A percentile compares a stretch with the other conserved stretches of the same genome.
Conservation (phyloP, 2,888 invertebrate genomes). For the Tenthredo notha region DNA sequence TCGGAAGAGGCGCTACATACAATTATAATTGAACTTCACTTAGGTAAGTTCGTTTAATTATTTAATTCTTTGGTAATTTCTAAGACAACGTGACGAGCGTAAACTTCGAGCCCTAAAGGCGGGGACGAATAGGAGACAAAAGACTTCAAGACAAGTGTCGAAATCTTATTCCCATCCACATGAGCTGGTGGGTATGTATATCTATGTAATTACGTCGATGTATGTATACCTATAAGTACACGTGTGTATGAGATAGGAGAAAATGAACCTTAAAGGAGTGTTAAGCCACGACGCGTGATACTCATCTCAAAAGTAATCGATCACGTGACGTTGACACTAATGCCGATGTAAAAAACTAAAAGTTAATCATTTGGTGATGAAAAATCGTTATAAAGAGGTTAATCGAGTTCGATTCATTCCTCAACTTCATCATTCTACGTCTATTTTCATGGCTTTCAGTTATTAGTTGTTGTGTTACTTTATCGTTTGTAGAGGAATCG, state of each 20-base stretch:
- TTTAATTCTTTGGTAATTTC: slow-evolving; percentile 33
- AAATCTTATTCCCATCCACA: slow-evolving; percentile 31
- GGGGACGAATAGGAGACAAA: slow-evolving; percentile 14
- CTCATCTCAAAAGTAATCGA: slow-evolving; percentile 45
- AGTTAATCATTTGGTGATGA: slow-evolving; percentile 9
- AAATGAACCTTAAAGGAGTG: slow-evolving; percentile 25
- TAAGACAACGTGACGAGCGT: slow-evolving; percentile 42
- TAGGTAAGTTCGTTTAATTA: too few species aligned
- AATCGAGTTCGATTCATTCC: slow-evolving; percentile 44
- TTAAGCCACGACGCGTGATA: slow-evolving; percentile 8
- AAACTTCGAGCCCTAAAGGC: slow-evolving; percentile 3
- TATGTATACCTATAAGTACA: not conserved
- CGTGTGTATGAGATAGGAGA: not conserved
- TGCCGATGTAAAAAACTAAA: slow-evolving; percentile 8
- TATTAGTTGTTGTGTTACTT: slow-evolving; percentile 7
- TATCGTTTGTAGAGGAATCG: not conserved
- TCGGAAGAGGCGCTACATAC: too few species aligned
- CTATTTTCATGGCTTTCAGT: slow-evolving; percentile 29
- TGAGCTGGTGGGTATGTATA: not conserved
- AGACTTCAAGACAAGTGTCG: slow-evolving; percentile 41
- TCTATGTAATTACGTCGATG: slow-evolving; percentile 11
- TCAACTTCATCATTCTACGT: slow-evolving; percentile 20
- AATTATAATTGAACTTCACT: too few species aligned
- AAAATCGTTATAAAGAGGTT: slow-evolving; percentile 37
- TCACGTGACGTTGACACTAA: slow-evolving; percentile 46